Conservation (phyloP, 2,888 invertebrate genomes). For the Ceriagrion tenellum region DNA sequence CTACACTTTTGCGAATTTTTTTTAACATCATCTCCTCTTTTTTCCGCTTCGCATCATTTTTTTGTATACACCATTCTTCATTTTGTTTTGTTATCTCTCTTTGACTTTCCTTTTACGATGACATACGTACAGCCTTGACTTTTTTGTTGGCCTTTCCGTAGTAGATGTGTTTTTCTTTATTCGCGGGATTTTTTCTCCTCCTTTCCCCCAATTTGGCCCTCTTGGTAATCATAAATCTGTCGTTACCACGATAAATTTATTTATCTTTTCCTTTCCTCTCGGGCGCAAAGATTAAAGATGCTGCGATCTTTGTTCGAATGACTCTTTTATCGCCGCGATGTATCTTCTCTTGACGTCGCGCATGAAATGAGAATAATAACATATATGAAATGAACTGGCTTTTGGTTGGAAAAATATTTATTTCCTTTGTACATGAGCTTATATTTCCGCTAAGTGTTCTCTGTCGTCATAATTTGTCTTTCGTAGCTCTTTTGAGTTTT, state of each 20-base stretch:
- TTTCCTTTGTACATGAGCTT: background rate
- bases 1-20: background rate
- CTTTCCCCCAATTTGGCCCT: background rate
- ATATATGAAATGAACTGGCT: background rate
- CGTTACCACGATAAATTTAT: background rate
- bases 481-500: background rate
- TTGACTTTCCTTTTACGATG: background rate
- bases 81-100: background rate
- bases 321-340: background rate
- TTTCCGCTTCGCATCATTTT: background rate
- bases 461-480: background rate
- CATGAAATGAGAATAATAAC: background rate
- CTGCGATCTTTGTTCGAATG: background rate
- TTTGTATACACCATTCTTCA: background rate
- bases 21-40: background rate
- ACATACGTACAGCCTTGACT: background rate
- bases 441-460: background rate
- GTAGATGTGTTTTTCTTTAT: background rate
- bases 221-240: slow-evolving; percentile 19
- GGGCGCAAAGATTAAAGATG: background rate
- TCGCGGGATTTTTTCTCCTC: background rate
- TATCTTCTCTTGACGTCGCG: background rate
- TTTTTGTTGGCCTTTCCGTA: background rate
- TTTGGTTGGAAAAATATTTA: background rate
- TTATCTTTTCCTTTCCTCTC: background rate